A percentile compares a stretch with the other conserved stretches of the same genome.
Evolutionary conservation across 2,113 vertebrate genomes (phyloP).

Genomic region (Lamprotornis superbus): DNA sequence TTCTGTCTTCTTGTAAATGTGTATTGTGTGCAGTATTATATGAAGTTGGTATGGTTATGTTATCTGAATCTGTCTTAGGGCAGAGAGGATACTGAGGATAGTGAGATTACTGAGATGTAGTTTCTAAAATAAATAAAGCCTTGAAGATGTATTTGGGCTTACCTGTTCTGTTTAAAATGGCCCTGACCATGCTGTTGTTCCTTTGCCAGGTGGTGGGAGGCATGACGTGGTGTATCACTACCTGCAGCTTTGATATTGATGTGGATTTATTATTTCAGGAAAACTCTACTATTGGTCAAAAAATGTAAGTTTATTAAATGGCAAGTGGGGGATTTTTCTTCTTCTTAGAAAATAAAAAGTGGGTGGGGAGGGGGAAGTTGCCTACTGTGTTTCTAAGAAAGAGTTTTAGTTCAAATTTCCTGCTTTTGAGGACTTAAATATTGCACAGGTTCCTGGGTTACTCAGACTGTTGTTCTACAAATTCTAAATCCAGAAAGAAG

Average conservation of each 20-base stretch:
- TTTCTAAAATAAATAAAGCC: neutral
- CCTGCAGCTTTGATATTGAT: conserved; percentile 93
- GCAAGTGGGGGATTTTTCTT: neutral
- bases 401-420: neutral
- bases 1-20: neutral
- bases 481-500: neutral
- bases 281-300: conserved; percentile 98
- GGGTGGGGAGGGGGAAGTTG: accelerated
- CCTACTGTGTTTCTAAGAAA: neutral
- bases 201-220: conserved; percentile 91
- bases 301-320: conserved; percentile 84
- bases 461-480: neutral
- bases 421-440: neutral
- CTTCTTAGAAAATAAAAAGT: neutral
- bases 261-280: conserved; percentile 98
- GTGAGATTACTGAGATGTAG: neutral
- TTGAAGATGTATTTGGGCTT: neutral
- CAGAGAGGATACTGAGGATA: neutral
- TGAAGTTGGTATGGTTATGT: neutral
- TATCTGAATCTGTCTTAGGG: neutral
- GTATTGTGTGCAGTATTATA: neutral
- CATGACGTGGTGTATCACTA: conserved; percentile 99
- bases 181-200: neutral
- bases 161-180: neutral
- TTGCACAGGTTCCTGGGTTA: neutral